A percentile compares a stretch with the other conserved stretches of the same genome.
phyloP scores from a whole-genome alignment of 2,888 invertebrate genomes.

The Pasiphila rectangulata region DNA sequence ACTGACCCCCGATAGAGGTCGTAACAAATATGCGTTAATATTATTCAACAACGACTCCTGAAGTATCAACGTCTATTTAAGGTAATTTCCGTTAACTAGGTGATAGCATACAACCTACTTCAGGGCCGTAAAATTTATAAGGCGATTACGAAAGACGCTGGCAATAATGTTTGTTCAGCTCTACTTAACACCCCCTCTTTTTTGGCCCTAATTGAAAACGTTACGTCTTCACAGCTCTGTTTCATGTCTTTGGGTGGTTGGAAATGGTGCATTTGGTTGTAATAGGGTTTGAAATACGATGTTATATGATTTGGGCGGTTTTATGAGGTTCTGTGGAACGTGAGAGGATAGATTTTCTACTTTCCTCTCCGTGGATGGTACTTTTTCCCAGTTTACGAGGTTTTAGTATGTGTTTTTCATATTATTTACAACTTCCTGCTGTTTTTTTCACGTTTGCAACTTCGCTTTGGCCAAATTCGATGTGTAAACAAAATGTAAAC shows the following conservation, averaged over 20 bases:
- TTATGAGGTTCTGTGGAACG: slow-evolving; percentile 1
- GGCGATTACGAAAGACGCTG: slow-evolving; percentile 45
- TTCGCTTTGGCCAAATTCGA: too few relatives aligned
- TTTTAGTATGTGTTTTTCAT: too few relatives aligned
- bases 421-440: too few relatives aligned
- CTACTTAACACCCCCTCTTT: slow-evolving; percentile 53
- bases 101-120: slow-evolving; percentile 32
- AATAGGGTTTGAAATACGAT: slow-evolving; percentile 22
- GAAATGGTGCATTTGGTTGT: slow-evolving; percentile 31
- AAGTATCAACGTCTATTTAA: slow-evolving; percentile 4
- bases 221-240: slow-evolving; percentile 43
- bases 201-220: slow-evolving; percentile 50
- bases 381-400: too few relatives aligned
- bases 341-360: background rate
- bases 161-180: slow-evolving; percentile 52
- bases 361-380: background rate
- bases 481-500: too few relatives aligned
- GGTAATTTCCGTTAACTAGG: slow-evolving; percentile 18
- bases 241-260: slow-evolving; percentile 36
- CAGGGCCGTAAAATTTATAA: slow-evolving; percentile 39
- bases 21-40: too few relatives aligned
- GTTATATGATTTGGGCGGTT: slow-evolving; percentile 6
- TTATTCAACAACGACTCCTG: background rate
- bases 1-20: too few relatives aligned
- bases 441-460: too few relatives aligned